Evolutionary conservation across 2,113 vertebrate genomes (phyloP), one percentile per base, ranked within the genome.

Genomic region (Euleptes europaea): DNA sequence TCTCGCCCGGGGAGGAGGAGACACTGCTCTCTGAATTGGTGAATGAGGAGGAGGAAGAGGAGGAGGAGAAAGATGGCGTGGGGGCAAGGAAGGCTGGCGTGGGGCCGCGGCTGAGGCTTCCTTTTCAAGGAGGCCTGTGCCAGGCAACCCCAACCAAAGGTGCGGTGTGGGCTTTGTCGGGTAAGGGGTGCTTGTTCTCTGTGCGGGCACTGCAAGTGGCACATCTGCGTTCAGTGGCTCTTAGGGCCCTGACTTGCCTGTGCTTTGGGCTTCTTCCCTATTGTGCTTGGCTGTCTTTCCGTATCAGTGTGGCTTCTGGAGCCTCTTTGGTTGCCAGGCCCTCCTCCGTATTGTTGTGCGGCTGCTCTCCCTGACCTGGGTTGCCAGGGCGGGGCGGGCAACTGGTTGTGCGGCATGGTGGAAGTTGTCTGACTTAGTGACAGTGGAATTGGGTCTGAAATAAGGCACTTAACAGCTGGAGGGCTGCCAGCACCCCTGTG

Each of bases 81-180:
- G 15, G 21, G 75, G 35, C 1, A 2, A 35, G 85, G 3, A 94
- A 91, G 49, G 66, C 84, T 8, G 87, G 0, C 1, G 3, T 72
- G 5, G 80, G 31, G 49, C 35, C 93, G 23, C 51, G 60, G 0
- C 1, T n/a, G 0, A 90, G 82, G 77, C 19, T 63, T 1, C 5
- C 26, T n/a, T 76, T 69, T 3, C 78, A 84, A 42, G 63, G 83
- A 1, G 91, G 87, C 63, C 79, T 84, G 2, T 87, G 76, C 17
- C 95, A 93, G 66, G 89, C 94, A 69, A 69, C 92, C 8, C 82
- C 92, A 0, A 21, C 67, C 75, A 97, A 96, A 94, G 95, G 97
- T 97, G 92, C 15, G 31, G 79, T 40, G 14, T 35, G 7, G 1
- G 31, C 6, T 19, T 12, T 35, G 54, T 26, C 51, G 7, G 10